Evolutionary conservation across 1,140 invertebrate genomes (phyloP), one percentile per base, ranked within the genome.

Genomic region (Polyergus mexicanus): DNA sequence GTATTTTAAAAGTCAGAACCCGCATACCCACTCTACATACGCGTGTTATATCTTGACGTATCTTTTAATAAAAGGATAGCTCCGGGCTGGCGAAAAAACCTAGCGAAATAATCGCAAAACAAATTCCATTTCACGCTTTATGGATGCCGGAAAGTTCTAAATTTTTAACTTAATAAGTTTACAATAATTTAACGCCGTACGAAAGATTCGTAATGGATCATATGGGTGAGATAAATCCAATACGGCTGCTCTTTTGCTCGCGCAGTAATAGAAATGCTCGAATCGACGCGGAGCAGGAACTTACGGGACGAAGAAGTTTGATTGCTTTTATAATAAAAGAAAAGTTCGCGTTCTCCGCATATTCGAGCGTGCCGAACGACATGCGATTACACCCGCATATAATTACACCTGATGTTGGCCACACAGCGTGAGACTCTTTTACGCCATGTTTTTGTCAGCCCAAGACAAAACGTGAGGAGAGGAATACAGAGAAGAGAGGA

Each of bases 351-450:
- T 25, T 32, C 25, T 44, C 38, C 25, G 44, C 62, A 41, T 51
- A 65, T 32, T 38, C 78, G 66, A 69, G 35, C 51, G 44, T 77
- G 32, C 77, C 44, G 4, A 11, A 35, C 41, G 32, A 68, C 63
- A 51, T 25, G 35, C 47, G 69, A 25, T 83, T 74, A 60, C 78
- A 47, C 28, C 41, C 78, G 78, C 19, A 25, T 60, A 11, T 74
- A 83, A 83, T 83, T 83, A 74, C 54, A 54, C 38, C 66, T 47
- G 66, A 54, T 81, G 76, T 78, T 68, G 78, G 78, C 54, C 78
- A 83, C 54, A 83, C 78, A 74, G 78, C 78, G 78, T 83, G 68
- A 44, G 78, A 83, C 35, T 47, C 54, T 60, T 83, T 83, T 83
- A 68, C 78, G 78, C 78, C 78, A 83, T 41, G 68, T 83, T 83